Evolutionary conservation across 2,888 invertebrate species (phyloP).

Genomic region (Luperina nickerlii): DNA sequence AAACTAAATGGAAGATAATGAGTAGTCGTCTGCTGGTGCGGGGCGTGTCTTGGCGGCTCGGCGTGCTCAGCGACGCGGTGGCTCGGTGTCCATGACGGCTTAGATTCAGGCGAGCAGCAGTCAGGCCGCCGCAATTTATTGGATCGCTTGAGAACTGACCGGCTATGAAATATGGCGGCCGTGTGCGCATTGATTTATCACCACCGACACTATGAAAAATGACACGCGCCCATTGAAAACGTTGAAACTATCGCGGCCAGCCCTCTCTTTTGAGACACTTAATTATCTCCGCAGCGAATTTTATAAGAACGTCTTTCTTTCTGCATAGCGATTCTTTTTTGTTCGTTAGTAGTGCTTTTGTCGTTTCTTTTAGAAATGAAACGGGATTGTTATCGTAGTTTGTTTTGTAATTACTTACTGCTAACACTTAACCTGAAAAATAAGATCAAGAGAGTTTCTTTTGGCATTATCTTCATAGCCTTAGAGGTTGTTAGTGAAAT

Average conservation of each 20-base stretch:
- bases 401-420: slow-evolving; percentile 40
- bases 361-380: slow-evolving; percentile 50
- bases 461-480: not conserved
- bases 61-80: slow-evolving; percentile 2
- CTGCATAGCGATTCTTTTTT: slow-evolving; percentile 51
- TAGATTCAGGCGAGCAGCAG: slow-evolving; percentile 51
- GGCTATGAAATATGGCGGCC: slow-evolving; percentile 73
- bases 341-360: slow-evolving; percentile 50
- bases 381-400: slow-evolving; percentile 38
- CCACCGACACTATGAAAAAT: slow-evolving; percentile 70
- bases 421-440: slow-evolving; percentile 30
- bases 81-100: slow-evolving; percentile 54
- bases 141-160: slow-evolving; percentile 72
- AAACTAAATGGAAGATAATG: slow-evolving; percentile 10
- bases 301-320: slow-evolving; percentile 56
- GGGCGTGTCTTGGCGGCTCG: slow-evolving; percentile 7
- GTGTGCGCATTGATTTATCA: slow-evolving; percentile 75
- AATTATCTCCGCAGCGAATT: slow-evolving; percentile 61
- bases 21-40: not conserved
- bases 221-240: slow-evolving; percentile 58
- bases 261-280: slow-evolving; percentile 47
- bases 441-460: slow-evolving; percentile 25
- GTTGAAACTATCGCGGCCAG: slow-evolving; percentile 51
- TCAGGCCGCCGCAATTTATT: slow-evolving; percentile 71
- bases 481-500: not conserved